Evolutionary conservation across 2,888 invertebrate species (phyloP).

Genomic region (Scaptomyza parva): DNA sequence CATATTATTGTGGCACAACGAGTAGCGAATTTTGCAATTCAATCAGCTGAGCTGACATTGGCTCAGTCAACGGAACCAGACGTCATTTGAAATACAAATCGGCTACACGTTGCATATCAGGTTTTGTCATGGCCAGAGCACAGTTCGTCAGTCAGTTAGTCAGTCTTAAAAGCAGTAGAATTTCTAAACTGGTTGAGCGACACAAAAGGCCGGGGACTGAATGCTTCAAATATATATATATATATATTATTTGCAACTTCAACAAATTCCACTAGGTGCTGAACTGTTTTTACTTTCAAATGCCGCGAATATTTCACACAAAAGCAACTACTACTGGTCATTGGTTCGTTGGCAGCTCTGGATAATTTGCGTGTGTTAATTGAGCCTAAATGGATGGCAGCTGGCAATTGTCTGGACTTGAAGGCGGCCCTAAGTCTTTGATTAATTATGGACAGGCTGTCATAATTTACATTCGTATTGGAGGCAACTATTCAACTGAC

Average conservation of each 20-base stretch:
- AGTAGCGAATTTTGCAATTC: conserved; percentile 67
- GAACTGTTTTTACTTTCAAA: conserved; percentile 75
- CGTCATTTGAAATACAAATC: conserved; percentile 80
- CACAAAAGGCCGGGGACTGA: conserved; percentile 54
- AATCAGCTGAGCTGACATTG: conserved; percentile 67
- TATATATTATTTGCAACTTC: conserved; percentile 26
- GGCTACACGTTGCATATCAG: conserved; percentile 71
- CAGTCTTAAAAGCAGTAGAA: conserved; percentile 65
- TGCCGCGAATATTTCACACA: conserved; percentile 54
- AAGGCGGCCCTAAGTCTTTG: conserved; percentile 74
- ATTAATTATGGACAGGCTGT: conserved; percentile 78
- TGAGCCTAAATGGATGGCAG: conserved; percentile 68
- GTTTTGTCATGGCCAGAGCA: conserved; percentile 59
- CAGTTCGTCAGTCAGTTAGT: conserved; percentile 30
- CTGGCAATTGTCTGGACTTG: conserved; percentile 19
- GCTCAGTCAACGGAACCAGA: conserved; percentile 73
- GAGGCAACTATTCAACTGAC: conserved; percentile 23
- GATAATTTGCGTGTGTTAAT: conserved; percentile 75
- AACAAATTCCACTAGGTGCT: conserved; percentile 70
- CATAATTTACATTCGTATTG: conserved; percentile 73
- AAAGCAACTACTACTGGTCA: conserved; percentile 6
- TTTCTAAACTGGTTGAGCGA: conserved; percentile 74
- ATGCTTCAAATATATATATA: conserved; percentile 5
- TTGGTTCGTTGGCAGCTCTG: conserved; percentile 23
- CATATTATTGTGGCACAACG: conserved; percentile 42